These are phyloP conservation scores for Crotalus tigris DNA, from an alignment of 2,113 vertebrate genomes.

Conservation along the genomic window DNA sequence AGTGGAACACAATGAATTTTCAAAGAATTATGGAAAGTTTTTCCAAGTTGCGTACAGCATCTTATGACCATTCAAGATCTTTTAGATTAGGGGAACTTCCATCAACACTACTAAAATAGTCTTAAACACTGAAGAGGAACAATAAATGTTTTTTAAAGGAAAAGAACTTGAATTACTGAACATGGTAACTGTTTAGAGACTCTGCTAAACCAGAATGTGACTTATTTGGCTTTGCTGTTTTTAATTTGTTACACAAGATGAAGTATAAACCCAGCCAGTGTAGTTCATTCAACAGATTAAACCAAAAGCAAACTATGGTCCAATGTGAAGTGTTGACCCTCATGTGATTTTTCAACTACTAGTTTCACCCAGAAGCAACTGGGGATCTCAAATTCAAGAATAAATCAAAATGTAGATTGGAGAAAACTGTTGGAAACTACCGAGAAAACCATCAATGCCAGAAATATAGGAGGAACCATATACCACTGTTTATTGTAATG, in stretches of 20 bases:
- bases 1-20: background rate
- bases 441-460: background rate
- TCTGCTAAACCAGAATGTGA: background rate
- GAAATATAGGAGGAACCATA: background rate
- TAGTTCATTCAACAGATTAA: background rate
- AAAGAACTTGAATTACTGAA: background rate
- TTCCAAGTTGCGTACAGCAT: background rate
- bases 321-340: background rate
- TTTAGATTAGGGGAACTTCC: background rate
- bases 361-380: background rate
- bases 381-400: background rate
- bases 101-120: background rate
- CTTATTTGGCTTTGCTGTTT: background rate
- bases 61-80: background rate
- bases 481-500: background rate
- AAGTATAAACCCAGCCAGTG: background rate
- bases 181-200: background rate
- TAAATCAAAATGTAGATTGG: background rate
- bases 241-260: background rate
- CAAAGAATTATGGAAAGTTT: background rate
- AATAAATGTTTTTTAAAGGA: background rate
- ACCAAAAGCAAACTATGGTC: background rate
- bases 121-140: background rate
- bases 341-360: background rate
- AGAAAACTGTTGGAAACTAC: background rate